These are phyloP conservation scores for Alentia gelatinosa DNA, from an alignment of 2,888 invertebrate genomes.

Conservation along the genomic window DNA sequence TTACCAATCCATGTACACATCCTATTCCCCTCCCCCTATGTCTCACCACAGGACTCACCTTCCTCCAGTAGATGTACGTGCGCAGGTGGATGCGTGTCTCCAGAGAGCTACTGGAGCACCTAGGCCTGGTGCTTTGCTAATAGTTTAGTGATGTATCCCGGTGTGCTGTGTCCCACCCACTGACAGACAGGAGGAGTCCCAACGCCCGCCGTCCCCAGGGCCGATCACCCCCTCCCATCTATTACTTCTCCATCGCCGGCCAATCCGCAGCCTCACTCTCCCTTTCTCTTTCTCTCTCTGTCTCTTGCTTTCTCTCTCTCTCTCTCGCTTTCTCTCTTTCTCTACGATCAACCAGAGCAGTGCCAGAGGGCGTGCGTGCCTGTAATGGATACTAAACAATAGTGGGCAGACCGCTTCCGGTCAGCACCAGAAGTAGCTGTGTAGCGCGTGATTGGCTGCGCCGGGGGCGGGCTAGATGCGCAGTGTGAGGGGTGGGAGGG, in stretches of 20 bases:
- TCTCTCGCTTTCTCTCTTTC: neutral
- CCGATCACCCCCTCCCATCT: neutral
- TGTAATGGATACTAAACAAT: conserved; percentile 6
- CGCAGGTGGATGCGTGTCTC: neutral
- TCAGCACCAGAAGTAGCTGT: neutral
- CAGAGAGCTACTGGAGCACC: neutral
- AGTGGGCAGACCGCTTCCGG: neutral
- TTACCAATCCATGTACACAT: no score
- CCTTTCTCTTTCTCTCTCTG: neutral
- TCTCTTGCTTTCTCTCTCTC: neutral
- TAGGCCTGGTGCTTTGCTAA: neutral
- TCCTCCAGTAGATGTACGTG: neutral
- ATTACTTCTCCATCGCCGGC: neutral
- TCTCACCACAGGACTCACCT: neutral
- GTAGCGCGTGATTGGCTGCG: neutral
- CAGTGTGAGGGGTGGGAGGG: neutral
- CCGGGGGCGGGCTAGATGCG: neutral
- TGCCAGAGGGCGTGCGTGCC: neutral
- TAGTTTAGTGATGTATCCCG: neutral
- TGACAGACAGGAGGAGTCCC: neutral
- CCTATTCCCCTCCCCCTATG: neutral
- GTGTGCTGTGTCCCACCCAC: neutral
- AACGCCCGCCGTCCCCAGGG: neutral
- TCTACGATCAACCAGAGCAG: neutral
- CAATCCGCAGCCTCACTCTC: neutral